These are phyloP conservation scores for Solea senegalensis DNA, from an alignment of 2,113 vertebrate genomes.

Conservation along the genomic window DNA sequence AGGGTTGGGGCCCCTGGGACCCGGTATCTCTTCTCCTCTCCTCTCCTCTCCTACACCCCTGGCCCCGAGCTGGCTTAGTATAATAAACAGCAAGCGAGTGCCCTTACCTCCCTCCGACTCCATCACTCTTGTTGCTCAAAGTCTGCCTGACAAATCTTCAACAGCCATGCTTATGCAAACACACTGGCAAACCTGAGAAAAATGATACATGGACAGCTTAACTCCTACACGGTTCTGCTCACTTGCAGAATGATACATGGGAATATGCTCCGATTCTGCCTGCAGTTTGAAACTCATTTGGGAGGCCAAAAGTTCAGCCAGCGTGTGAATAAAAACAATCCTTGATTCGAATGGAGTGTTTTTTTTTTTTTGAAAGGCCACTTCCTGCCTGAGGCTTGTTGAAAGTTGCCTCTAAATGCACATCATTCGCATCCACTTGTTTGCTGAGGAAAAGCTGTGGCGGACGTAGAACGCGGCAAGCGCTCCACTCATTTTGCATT, in stretches of 20 bases:
- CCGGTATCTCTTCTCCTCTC: not conserved
- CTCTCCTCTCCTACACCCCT: conserved; percentile 28
- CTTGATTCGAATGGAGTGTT: conserved; percentile 26
- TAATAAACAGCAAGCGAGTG: conserved; percentile 47
- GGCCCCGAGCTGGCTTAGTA: conserved; percentile 31
- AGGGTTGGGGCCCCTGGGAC: conserved; percentile 53
- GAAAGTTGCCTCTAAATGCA: conserved; percentile 56
- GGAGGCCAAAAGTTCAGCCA: conserved; percentile 46
- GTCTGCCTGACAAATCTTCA: conserved; percentile 42
- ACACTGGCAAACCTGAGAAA: conserved; percentile 16
- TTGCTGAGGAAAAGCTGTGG: conserved; percentile 36
- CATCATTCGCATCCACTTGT: conserved; percentile 60
- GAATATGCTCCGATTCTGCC: conserved; percentile 12
- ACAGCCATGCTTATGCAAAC: conserved; percentile 40
- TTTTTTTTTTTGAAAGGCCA: conserved; percentile 52
- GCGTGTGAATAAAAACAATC: conserved; percentile 51
- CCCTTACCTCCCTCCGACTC: conserved; percentile 7
- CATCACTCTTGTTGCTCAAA: conserved; percentile 29
- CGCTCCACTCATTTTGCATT: conserved; percentile 1
- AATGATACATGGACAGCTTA: conserved; percentile 32
- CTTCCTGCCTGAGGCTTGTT: conserved; percentile 54
- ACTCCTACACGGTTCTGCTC: conserved; percentile 35
- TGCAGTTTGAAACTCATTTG: conserved; percentile 49
- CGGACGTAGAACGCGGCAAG: conserved; percentile 40
- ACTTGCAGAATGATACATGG: conserved; percentile 15